These are phyloP conservation scores for Okapia johnstoni DNA, from an alignment of 2,113 vertebrate genomes.

Conservation along the genomic window DNA sequence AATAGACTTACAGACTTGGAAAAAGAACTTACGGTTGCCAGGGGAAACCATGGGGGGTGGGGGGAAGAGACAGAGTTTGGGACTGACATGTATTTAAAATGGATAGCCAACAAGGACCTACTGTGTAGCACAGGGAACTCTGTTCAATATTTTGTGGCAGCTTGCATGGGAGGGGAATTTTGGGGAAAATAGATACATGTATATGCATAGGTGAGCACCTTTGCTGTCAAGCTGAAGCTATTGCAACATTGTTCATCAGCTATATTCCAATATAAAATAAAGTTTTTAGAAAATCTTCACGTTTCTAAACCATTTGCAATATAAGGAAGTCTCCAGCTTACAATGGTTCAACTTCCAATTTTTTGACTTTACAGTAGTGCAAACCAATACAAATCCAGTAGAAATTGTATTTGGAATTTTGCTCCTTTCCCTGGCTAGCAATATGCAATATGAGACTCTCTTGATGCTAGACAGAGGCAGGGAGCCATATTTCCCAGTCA, in stretches of 20 bases:
- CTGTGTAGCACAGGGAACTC: neutral
- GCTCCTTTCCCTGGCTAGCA: neutral
- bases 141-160: neutral
- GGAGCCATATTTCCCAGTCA: neutral
- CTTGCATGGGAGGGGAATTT: neutral
- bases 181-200: neutral
- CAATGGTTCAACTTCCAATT: neutral
- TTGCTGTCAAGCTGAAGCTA: neutral
- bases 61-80: neutral
- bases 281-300: neutral
- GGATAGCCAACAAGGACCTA: neutral
- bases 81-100: neutral
- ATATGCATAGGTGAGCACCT: neutral
- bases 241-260: neutral
- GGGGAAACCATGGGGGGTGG: neutral
- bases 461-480: neutral
- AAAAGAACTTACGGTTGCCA: neutral
- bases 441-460: neutral
- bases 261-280: neutral
- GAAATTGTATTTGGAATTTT: neutral
- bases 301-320: neutral
- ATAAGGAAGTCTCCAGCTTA: neutral
- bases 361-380: neutral
- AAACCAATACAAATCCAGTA: neutral
- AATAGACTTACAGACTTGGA: neutral